Evolutionary conservation across 2,113 vertebrate species (phyloP), one percentile per base, ranked within the genome.

Genomic region (Engraulis encrasicolus): DNA sequence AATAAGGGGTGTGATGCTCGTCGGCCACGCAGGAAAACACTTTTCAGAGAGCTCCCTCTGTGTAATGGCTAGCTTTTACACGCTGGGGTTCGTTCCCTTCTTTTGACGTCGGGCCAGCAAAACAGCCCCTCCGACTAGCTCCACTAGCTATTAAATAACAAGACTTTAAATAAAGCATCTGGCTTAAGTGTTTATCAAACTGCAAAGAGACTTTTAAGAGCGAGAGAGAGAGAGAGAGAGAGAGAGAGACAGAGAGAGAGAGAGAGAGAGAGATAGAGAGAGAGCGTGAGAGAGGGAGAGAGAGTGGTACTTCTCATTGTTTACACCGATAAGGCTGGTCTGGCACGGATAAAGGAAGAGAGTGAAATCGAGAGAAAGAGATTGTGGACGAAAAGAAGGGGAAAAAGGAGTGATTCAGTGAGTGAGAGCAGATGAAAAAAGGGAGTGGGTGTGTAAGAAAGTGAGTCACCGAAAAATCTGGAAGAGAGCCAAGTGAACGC

Each of bases 1-100:
- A 83, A 89, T 87, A 45, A 85, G 80, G 84, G 82, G 81, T 83
- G 86, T 78, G 81, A 31, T 77, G 81, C 81, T 86, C 84, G 86
- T 87, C 86, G 83, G 71, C 71, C 79, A 52, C 50, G 27, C n/a
- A 17, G 31, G 31, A 66, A 71, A 74, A 74, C 66, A 74, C 66
- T 74, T 74, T 74, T 14, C n/a, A 74, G 66, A 74, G 66, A 45
- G 40, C 40, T 5, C 11, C 12, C 66, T 34, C 66, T 74, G 31
- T 71, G 27, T 74, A 74, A 74, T 74, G 17, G 66, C 66, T 15
- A 3, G 7, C 23, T 74, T 74, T 74, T 74, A 74, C 66, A 15
- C 2, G 11, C 66, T 34, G 66, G 66, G 50, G n/a, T n/a, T n/a
- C n/a, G n/a, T 27, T 15, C 17, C 23, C 5, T 31, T 31, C 31